phyloP scores from a whole-genome alignment of 1,140 invertebrate genomes.

The Ooceraea biroi region DNA sequence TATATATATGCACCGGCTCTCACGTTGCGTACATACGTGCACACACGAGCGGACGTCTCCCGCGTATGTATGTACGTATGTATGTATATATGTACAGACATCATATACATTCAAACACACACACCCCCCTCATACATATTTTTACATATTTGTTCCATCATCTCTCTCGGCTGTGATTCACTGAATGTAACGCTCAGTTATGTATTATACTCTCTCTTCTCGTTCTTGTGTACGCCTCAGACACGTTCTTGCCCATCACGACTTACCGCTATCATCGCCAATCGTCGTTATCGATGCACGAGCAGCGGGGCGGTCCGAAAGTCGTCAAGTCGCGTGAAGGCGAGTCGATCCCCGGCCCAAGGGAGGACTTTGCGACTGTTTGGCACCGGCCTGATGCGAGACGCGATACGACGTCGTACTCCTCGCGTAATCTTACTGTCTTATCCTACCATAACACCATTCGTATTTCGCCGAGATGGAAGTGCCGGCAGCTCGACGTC shows the following conservation, averaged over 20 bases:
- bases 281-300: conserved; percentile 77
- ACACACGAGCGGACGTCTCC: conserved; percentile 3
- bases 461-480: conserved; percentile 49
- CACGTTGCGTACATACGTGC: conserved; percentile 34
- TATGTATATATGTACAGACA: conserved; percentile 53
- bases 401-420: conserved; percentile 76
- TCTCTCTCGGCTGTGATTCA: conserved; percentile 67
- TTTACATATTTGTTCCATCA: conserved; percentile 58
- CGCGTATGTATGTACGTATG: conserved; percentile 42
- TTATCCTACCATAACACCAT: conserved; percentile 74
- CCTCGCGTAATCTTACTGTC: conserved; percentile 77
- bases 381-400: conserved; percentile 77
- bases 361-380: conserved; percentile 78
- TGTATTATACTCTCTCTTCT: conserved; percentile 69
- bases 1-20: conserved; percentile 30
- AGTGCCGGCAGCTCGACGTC: conserved; percentile 36
- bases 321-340: conserved; percentile 77
- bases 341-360: conserved; percentile 73
- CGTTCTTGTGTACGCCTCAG: conserved; percentile 77
- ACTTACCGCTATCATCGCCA: conserved; percentile 77
- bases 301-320: conserved; percentile 77
- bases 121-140: background rate
- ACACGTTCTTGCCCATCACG: conserved; percentile 77
- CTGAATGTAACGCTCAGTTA: conserved; percentile 72
- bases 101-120: background rate